These are phyloP conservation scores for Neoseiulus cucumeris DNA, from an alignment of 1,140 invertebrate species.

Conservation along the genomic window DNA sequence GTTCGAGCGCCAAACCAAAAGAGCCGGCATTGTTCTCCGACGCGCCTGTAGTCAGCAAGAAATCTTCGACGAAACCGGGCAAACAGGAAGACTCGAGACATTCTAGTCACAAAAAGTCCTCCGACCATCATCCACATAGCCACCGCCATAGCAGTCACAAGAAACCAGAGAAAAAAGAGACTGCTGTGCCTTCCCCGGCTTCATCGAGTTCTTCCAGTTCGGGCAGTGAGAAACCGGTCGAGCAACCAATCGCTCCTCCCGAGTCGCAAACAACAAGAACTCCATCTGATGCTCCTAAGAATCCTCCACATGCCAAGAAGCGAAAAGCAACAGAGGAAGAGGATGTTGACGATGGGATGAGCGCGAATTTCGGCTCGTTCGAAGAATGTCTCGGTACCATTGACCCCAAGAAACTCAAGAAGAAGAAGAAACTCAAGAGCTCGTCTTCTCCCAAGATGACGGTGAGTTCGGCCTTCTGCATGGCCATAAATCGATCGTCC, in stretches of 20 bases:
- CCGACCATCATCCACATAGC: too few relatives aligned
- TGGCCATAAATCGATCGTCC: too few relatives aligned
- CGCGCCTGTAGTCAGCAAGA: not conserved
- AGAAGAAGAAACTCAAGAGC: not conserved
- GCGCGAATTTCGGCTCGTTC: not conserved
- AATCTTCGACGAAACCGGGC: not conserved
- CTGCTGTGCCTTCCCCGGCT: too few relatives aligned
- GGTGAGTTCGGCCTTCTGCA: not conserved
- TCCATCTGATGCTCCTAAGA: too few relatives aligned
- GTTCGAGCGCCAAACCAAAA: not conserved
- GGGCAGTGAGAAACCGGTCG: too few relatives aligned
- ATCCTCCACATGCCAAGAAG: not conserved
- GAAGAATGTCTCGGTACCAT: constrained; percentile 6
- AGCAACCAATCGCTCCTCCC: too few relatives aligned
- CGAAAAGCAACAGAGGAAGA: not conserved
- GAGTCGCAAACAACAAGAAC: too few relatives aligned
- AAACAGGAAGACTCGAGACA: too few relatives aligned
- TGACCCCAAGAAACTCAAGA: not conserved
- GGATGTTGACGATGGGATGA: not conserved
- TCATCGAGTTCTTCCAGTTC: too few relatives aligned
- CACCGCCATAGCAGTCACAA: too few relatives aligned
- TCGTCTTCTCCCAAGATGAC: not conserved
- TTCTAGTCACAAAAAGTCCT: too few relatives aligned
- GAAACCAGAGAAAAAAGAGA: too few relatives aligned
- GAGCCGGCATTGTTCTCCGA: not conserved